A percentile compares a stretch with the other conserved stretches of the same genome.
phyloP scores from a whole-genome alignment of 2,888 invertebrate species.

The Mythimna albipuncta region DNA sequence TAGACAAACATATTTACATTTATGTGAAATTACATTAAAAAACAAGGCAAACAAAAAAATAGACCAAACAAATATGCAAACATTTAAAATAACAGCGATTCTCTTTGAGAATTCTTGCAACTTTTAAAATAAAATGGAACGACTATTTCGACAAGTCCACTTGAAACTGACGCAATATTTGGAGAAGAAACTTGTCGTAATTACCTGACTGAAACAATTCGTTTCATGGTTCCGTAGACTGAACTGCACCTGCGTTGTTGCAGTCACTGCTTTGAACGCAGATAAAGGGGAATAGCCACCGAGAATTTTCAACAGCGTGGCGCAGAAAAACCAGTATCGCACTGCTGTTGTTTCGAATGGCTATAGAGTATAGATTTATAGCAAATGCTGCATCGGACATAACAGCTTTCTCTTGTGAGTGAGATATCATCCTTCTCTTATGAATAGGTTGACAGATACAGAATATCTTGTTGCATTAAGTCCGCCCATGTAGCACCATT shows the following conservation, averaged over 20 bases:
- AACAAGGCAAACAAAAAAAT: not conserved
- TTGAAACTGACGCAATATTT: slow-evolving; percentile 57
- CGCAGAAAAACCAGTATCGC: slow-evolving; percentile 42
- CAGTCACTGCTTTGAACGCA: slow-evolving; percentile 47
- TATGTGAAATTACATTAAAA: not conserved
- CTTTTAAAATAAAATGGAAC: slow-evolving; percentile 26
- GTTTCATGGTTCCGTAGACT: slow-evolving; percentile 66
- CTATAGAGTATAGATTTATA: slow-evolving; percentile 40
- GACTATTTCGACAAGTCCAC: slow-evolving; percentile 29
- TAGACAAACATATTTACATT: not conserved
- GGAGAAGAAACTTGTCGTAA: slow-evolving; percentile 61
- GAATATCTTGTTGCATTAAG: no score
- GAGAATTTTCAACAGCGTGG: slow-evolving; percentile 36
- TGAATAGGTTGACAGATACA: no score
- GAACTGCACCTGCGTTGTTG: slow-evolving; percentile 64
- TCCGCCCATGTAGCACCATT: no score
- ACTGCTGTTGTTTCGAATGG: slow-evolving; percentile 30
- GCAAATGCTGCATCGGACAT: slow-evolving; percentile 1
- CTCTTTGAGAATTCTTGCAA: not conserved
- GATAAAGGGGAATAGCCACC: slow-evolving; percentile 52
- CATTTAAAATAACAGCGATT: not conserved
- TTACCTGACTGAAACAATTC: slow-evolving; percentile 65
- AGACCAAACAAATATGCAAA: not conserved
- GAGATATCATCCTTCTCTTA: no score
- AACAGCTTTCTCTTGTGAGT: slow-evolving; percentile 1